Evolutionary conservation across 2,113 vertebrate genomes (phyloP), one percentile per base, ranked within the genome.

Genomic region (Etheostoma spectabile): DNA sequence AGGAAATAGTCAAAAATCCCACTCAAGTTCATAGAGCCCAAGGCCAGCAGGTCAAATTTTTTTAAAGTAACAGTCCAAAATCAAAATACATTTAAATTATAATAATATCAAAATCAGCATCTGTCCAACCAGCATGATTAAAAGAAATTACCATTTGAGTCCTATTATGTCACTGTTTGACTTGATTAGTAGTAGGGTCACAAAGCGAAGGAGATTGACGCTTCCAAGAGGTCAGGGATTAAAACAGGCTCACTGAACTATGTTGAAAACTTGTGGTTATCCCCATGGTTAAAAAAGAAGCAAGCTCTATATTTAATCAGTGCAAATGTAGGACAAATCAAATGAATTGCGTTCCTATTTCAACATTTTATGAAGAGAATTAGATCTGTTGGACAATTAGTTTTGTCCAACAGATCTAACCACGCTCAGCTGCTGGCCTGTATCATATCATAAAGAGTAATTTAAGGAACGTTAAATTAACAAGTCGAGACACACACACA

Each of bases 211-310:
- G 16, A 33, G 52, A 55, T 13, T 62, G 53, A 84, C 48, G 38
- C 19, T 73, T 68, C 49, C 18, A 35, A 72, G 83, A 90, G 80
- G 80, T 86, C 76, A 55, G 38, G 84, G 91, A 90, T 91, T 93
- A 89, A 79, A 30, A 33, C 33, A 67, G 68, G 88, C 64, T 92
- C 92, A 88, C 8, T 67, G 64, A 56, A 80, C 90, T 91, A 91
- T 92, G 88, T 93, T 91, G 93, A 90, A 70, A 79, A 92, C 65
- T 70, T 68, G 7, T 76, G 74, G 69, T 83, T 80, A 77, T 85
- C 77, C 77, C 56, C 6, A 10, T 48, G 72, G 38, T 13, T 73
- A 84, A 45, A 91, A 90, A 16, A 74, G 75, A 67, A 59, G 21
- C 74, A 8, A 85, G 52, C 16, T 46, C 79, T 85, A 88, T 73